Evolutionary conservation across 2,888 invertebrate species (phyloP).

Genomic region (Agrilus biguttatus): DNA sequence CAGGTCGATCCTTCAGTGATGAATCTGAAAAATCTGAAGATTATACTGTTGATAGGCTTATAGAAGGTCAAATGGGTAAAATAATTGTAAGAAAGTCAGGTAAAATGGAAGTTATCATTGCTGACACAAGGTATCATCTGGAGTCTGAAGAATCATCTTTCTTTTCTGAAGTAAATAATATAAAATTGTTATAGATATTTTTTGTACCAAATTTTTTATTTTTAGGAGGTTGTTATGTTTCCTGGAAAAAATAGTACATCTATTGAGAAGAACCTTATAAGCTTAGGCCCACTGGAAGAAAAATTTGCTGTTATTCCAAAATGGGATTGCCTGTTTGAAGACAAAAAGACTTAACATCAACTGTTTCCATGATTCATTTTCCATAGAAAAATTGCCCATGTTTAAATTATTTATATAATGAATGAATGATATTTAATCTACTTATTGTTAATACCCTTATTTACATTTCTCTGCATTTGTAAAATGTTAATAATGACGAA

Average conservation of each 20-base stretch:
- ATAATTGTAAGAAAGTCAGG: conserved; percentile 23
- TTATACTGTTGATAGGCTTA: conserved; percentile 17
- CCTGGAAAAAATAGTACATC: conserved; percentile 11
- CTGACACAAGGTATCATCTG: conserved; percentile 20
- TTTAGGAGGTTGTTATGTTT: conserved; percentile 11
- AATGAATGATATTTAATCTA: too few species aligned
- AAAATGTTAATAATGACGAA: too few species aligned
- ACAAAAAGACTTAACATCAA: too few species aligned
- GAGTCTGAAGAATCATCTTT: conserved; percentile 13
- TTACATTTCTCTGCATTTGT: too few species aligned
- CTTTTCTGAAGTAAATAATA: conserved; percentile 10
- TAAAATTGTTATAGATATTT: too few species aligned
- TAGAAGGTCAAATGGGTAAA: conserved; percentile 27
- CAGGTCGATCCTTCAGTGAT: conserved; percentile 24
- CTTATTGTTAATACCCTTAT: too few species aligned
- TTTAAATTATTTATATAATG: too few species aligned
- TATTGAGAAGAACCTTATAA: conserved; percentile 12
- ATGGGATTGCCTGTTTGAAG: conserved; percentile 15
- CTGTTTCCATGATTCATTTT: too few species aligned
- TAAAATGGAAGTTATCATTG: conserved; percentile 23
- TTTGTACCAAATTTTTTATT: neutral
- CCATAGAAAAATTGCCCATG: too few species aligned
- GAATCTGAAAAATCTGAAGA: conserved; percentile 13
- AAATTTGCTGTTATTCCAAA: conserved; percentile 19
- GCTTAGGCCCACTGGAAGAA: conserved; percentile 19